phyloP scores from a whole-genome alignment of 2,797 vertebrate species.

The Holocentrus rufus region DNA sequence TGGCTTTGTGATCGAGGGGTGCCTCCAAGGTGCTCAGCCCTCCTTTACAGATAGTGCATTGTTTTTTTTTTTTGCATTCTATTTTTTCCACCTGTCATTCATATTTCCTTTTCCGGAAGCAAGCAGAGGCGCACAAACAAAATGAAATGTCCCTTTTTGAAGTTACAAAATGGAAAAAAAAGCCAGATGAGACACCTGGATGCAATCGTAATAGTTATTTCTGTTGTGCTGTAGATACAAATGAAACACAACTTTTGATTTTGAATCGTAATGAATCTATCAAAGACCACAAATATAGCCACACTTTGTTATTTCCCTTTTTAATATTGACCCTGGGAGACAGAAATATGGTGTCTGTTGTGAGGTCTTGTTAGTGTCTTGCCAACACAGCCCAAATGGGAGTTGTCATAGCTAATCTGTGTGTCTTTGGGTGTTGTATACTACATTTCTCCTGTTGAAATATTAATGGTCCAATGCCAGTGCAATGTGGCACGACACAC shows the following conservation, averaged over 20 bases:
- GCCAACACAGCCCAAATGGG: conserved; percentile 28
- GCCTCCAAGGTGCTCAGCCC: conserved; percentile 48
- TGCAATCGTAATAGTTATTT: background rate
- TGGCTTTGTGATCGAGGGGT: conserved; percentile 51
- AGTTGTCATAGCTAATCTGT: conserved; percentile 54
- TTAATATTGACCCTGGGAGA: conserved; percentile 16
- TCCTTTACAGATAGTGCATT: conserved; percentile 22
- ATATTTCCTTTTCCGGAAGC: conserved; percentile 16
- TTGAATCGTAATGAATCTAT: background rate
- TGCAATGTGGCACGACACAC: conserved; percentile 45
- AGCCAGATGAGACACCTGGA: no score
- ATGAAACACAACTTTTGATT: no score
- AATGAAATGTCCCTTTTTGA: conserved; percentile 15
- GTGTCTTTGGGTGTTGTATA: conserved; percentile 40
- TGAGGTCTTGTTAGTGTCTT: conserved; percentile 30
- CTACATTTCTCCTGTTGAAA: conserved; percentile 52
- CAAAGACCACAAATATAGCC: background rate
- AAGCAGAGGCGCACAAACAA: background rate
- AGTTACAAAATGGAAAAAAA: background rate
- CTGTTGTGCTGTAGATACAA: no score
- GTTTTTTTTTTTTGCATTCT: background rate
- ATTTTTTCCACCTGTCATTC: background rate
- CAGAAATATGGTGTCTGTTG: background rate
- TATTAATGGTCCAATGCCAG: conserved; percentile 57
- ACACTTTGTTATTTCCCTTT: conserved; percentile 9